phyloP scores from a whole-genome alignment of 2,113 vertebrate genomes.

The Thamnaconus septentrionalis region DNA sequence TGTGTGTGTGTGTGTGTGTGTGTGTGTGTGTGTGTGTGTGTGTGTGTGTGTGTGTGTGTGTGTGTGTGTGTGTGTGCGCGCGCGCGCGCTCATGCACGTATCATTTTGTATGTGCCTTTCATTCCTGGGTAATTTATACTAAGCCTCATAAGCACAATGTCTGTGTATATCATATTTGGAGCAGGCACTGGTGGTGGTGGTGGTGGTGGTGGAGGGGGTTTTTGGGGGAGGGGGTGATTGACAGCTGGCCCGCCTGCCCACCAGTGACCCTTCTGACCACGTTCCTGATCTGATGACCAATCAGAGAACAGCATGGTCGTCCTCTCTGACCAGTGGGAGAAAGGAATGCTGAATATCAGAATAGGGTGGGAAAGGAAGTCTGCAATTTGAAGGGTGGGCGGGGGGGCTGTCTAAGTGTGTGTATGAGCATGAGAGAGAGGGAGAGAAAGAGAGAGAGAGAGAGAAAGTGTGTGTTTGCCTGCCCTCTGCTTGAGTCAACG shows the following conservation, averaged over 20 bases:
- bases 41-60: constrained; percentile 4
- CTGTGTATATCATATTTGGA: too few species aligned
- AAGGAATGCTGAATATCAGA: constrained; percentile 17
- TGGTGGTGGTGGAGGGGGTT: too few species aligned
- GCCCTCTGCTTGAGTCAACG: constrained; percentile 22
- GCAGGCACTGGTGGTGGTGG: too few species aligned
- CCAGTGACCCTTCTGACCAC: not conserved
- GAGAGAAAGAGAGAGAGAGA: too few species aligned
- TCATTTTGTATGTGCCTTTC: too few species aligned
- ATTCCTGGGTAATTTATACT: too few species aligned
- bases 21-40: constrained; percentile 4
- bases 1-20: constrained; percentile 6
- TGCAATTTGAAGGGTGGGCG: constrained; percentile 50
- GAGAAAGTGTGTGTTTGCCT: constrained; percentile 1
- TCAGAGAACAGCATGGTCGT: constrained; percentile 19
- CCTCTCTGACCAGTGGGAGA: constrained; percentile 28
- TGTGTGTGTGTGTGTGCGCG: not conserved
- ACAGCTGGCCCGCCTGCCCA: too few species aligned
- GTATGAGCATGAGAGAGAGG: constrained; percentile 4
- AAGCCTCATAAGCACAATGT: too few species aligned
- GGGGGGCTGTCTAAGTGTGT: constrained; percentile 18
- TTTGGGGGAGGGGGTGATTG: too few species aligned
- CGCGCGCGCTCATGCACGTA: not conserved
- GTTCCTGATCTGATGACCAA: constrained; percentile 22
- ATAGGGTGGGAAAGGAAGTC: constrained; percentile 14